Evolutionary conservation across 1,140 invertebrate species (phyloP), one percentile per base, ranked within the genome.

Genomic region (Drosophila ogumai): DNA sequence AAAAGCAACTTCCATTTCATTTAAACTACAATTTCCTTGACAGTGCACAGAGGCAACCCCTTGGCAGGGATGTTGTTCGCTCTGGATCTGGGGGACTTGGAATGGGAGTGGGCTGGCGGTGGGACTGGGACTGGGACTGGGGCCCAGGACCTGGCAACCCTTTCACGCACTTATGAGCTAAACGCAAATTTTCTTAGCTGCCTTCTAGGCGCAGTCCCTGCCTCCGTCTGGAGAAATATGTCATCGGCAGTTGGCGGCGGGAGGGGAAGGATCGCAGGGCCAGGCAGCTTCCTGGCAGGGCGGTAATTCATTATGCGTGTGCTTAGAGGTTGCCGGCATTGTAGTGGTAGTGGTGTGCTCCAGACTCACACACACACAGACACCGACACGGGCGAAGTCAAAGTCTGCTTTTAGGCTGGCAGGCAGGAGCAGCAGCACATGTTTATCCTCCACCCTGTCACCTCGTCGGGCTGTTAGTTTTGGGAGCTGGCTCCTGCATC

Each of bases 11-110:
- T 90, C 85, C 85, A 90, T 90, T 90, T 90, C 85, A 90, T 90
- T 90, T 90, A 90, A 90, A 90, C 85, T 90, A 90, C 85, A 90
- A 90, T 90, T 90, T 90, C 78, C 85, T 90, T 90, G 85, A 90
- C 85, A 90, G 86, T 73, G 78, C 78, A 90, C 81, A 78, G 84
- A 82, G 81, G 81, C 81, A 85, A 49, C 72, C 66, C 50, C 65
- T 56, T 50, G 34, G 60, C 71, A 49, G 56, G 67, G 25, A 65
- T 56, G 67, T 44, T 73, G 66, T 17, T 71, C 28, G 41, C 32
- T 17, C 50, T 41, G 47, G 40, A 19, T 32, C 57, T 40, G 15
- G 38, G 22, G 66, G 36, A 34, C 50, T 9, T 5, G 50, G 50
- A 36, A 4, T 7, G 32, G 41, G 13, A 49, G 10, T 25, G 50